phyloP scores from a whole-genome alignment of 2,888 invertebrate species.

The Drosophila sordidapex region DNA sequence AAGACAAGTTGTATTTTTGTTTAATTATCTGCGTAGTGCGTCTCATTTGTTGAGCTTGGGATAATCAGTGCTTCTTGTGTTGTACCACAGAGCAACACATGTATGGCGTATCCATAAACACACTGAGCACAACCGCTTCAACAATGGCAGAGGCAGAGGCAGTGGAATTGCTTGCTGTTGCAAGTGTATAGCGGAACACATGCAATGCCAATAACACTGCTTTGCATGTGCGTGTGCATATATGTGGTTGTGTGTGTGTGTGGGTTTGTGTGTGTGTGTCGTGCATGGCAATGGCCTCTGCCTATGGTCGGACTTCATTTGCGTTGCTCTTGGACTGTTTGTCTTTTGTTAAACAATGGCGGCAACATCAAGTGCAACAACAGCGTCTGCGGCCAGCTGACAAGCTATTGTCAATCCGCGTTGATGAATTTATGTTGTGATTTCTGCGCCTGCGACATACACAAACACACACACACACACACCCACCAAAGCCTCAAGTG shows the following conservation, averaged over 20 bases:
- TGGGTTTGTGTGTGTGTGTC: constrained; percentile 4
- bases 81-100: not conserved
- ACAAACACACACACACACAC: not conserved
- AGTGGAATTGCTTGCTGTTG: constrained; percentile 4
- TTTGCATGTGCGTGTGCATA: not conserved
- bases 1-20: not conserved
- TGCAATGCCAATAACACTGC: constrained; percentile 27
- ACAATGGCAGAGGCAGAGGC: not conserved
- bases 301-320: constrained; percentile 57
- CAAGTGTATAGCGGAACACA: constrained; percentile 22
- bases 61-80: not conserved
- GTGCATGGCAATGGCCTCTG: constrained; percentile 57
- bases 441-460: constrained; percentile 47
- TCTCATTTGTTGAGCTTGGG: constrained; percentile 1
- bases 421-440: constrained; percentile 74
- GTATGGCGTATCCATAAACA: constrained; percentile 1
- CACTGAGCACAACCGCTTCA: constrained; percentile 4
- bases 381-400: constrained; percentile 31
- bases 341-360: constrained; percentile 71
- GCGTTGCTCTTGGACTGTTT: constrained; percentile 66
- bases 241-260: not conserved
- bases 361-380: not conserved
- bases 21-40: too few species aligned
- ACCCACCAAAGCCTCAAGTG: constrained; percentile 45
- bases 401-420: constrained; percentile 68